phyloP scores from a whole-genome alignment of 2,888 invertebrate genomes.

The Athetis lepigone region DNA sequence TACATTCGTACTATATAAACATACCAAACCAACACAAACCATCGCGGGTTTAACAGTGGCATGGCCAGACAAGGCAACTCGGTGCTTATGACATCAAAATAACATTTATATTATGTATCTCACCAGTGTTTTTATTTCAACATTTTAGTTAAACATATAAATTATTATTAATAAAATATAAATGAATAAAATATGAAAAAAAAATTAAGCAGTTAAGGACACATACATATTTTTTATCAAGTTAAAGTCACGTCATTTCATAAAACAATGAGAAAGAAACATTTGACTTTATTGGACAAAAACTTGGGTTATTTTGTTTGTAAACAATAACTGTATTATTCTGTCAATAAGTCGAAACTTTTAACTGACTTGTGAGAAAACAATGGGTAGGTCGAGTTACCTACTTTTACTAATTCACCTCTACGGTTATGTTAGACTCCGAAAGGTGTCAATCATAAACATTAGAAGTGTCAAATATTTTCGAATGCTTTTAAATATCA shows the following conservation, averaged over 20 bases:
- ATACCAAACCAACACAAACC: too few relatives aligned
- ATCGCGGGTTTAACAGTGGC: too few relatives aligned
- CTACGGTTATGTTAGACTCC: slow-evolving; percentile 12
- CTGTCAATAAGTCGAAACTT: slow-evolving; percentile 29
- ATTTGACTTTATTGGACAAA: not conserved
- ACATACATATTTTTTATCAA: too few relatives aligned
- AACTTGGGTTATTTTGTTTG: slow-evolving; percentile 13
- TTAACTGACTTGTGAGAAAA: not conserved
- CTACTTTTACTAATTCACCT: not conserved
- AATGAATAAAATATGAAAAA: too few relatives aligned
- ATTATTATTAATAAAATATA: too few relatives aligned
- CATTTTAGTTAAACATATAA: not conserved
- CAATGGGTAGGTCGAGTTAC: not conserved
- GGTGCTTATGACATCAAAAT: too few relatives aligned
- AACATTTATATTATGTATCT: not conserved
- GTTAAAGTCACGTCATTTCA: not conserved
- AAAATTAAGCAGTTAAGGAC: too few relatives aligned
- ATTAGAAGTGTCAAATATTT: not conserved
- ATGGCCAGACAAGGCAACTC: too few relatives aligned
- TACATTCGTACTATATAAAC: too few relatives aligned
- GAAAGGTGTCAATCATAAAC: slow-evolving; percentile 43
- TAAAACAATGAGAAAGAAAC: slow-evolving; percentile 14
- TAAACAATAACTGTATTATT: slow-evolving; percentile 33
- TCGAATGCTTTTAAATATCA: not conserved
- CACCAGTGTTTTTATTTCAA: not conserved